Evolutionary conservation across 2,113 vertebrate species (phyloP), one percentile per base, ranked within the genome.

Genomic region (Plecotus auritus): DNA sequence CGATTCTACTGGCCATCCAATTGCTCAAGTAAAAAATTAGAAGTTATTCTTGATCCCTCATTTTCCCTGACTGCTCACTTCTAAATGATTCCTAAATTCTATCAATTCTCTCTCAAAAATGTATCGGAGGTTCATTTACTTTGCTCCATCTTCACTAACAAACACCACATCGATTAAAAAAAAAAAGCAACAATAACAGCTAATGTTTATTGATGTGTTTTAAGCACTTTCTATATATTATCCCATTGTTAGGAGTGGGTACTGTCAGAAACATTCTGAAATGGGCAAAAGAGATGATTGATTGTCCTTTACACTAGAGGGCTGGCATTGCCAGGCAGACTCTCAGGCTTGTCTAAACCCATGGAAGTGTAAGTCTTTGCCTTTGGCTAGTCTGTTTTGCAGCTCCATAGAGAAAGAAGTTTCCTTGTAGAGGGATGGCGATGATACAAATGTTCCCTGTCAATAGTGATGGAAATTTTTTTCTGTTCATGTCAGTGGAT

Each of bases 371-470:
- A 30, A 59, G 12, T 26, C 64, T 86, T 70, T 88, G 45, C 54
- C 72, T 87, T 82, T 80, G 17, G 54, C 42, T 76, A 30, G 23
- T 61, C 23, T 67, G 9, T 47, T 93, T 54, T 80, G 14, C 28
- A 89, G 35, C 35, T 35, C 8, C 54, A 72, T 0, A 91, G 49
- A 95, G 80, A 72, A 1, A 85, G 23, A 87, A 18, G 5, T 91
- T 91, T 93, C 74, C 42, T 82, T 70, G 1, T 14, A 74, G 59
- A 47, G 30, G 18, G 9, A 32, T 61, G 83, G 32, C 66, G 59
- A 91, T 83, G 13, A 73, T 49, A 85, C 54, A 94, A 64, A 77
- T 49, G 11, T 92, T 96, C 88, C 73, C 85, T 85, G 23, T 82
- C 51, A 35, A 81, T 11, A 59, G n/a, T 5, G n/a, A 59, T 59